Evolutionary conservation across 2,888 invertebrate species (phyloP).

Genomic region (Tetragonisca angustula): DNA sequence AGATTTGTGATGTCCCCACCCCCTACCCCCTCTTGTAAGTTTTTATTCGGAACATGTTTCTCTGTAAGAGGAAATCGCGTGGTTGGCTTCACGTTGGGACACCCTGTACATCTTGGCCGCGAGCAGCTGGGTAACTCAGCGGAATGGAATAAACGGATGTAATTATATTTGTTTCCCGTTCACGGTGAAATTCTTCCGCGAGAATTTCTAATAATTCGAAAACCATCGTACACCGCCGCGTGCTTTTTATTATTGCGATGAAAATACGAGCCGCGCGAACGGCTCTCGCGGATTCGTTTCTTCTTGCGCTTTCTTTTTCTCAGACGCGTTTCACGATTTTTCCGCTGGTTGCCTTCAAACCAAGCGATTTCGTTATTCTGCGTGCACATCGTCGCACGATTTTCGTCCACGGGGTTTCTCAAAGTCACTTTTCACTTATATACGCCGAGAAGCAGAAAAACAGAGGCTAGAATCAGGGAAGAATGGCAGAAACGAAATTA

Average conservation of each 20-base stretch:
- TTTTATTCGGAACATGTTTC: no score
- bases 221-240: not conserved
- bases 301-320: not conserved
- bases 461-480: not conserved
- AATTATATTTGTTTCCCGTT: constrained; percentile 2
- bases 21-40: no score
- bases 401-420: not conserved
- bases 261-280: not conserved
- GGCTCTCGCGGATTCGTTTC: not conserved
- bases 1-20: no score
- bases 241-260: not conserved
- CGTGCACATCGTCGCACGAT: not conserved
- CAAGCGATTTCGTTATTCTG: not conserved
- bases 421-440: not conserved
- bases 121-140: not conserved
- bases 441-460: not conserved
- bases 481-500: constrained; percentile 15
- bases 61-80: no score
- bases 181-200: not conserved
- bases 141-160: not conserved
- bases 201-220: constrained; percentile 12
- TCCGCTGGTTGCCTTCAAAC: not conserved
- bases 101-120: no score
- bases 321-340: not conserved
- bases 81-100: no score